A percentile compares a stretch with the other conserved stretches of the same genome.
These are phyloP conservation scores for Leptodirus hochenwartii DNA, from an alignment of 2,888 invertebrate genomes.

Conservation along the genomic window DNA sequence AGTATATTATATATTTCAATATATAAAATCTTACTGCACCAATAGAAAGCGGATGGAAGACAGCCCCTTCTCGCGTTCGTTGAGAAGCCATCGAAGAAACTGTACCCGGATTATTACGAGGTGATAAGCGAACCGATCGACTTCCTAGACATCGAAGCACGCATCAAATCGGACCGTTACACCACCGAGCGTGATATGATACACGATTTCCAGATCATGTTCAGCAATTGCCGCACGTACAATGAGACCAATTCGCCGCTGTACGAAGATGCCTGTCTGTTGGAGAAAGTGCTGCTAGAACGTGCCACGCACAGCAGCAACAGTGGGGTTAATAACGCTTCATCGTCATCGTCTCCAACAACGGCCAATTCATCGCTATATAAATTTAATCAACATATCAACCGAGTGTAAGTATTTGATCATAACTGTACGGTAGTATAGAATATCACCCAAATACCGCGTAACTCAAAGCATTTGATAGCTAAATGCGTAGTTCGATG, in stretches of 20 bases:
- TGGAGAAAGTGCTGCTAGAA: constrained; percentile 71
- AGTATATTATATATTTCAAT: constrained; percentile 16
- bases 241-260: constrained; percentile 94
- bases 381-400: too few relatives aligned
- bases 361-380: too few relatives aligned
- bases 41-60: constrained; percentile 53
- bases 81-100: constrained; percentile 88
- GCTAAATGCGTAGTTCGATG: too few relatives aligned
- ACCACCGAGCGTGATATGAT: constrained; percentile 69
- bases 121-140: constrained; percentile 89
- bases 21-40: not conserved
- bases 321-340: too few relatives aligned
- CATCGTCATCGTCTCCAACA: too few relatives aligned
- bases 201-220: constrained; percentile 83
- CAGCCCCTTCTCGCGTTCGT: constrained; percentile 84
- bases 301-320: constrained; percentile 68
- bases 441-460: too few relatives aligned
- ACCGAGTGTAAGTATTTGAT: too few relatives aligned
- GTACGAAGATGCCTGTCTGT: constrained; percentile 79
- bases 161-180: constrained; percentile 76
- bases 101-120: constrained; percentile 91
- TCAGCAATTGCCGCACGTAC: constrained; percentile 89
- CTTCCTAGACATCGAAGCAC: constrained; percentile 81
- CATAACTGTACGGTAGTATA: too few relatives aligned
- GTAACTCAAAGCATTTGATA: too few relatives aligned